Percentiles rank a stretch among this genome's conserved stretches.
These are phyloP conservation scores for Enteromius paludinosus DNA, from an alignment of 2,797 vertebrate species.

Conservation along the genomic window DNA sequence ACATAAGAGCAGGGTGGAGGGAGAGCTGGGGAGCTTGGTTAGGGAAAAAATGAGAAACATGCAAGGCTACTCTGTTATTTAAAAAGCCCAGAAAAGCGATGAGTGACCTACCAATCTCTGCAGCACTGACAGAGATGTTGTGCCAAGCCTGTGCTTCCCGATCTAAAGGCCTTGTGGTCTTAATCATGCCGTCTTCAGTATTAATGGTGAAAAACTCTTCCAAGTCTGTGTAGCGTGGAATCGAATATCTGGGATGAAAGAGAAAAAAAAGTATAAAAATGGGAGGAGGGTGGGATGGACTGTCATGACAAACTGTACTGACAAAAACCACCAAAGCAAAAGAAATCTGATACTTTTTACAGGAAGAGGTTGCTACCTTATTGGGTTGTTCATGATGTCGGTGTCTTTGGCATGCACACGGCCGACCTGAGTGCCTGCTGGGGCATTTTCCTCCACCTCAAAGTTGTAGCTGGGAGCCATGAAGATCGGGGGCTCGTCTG, in stretches of 20 bases:
- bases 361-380: conserved; percentile 79
- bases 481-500: conserved; percentile 93
- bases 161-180: conserved; percentile 90
- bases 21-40: conserved; percentile 25
- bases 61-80: conserved; percentile 52
- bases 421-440: conserved; percentile 87
- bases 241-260: conserved; percentile 85
- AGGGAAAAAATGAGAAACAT: conserved; percentile 53
- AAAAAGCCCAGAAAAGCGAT: conserved; percentile 42
- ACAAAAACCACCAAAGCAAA: not conserved
- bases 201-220: conserved; percentile 94
- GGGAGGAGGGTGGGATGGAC: not conserved
- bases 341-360: not conserved
- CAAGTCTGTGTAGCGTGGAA: conserved; percentile 94
- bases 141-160: conserved; percentile 92
- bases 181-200: conserved; percentile 91
- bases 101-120: conserved; percentile 87
- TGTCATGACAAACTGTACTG: not conserved
- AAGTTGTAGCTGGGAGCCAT: conserved; percentile 86
- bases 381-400: conserved; percentile 89
- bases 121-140: conserved; percentile 94
- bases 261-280: not conserved
- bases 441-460: conserved; percentile 93
- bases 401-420: conserved; percentile 96
- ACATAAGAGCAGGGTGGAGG: conserved; percentile 74